Evolutionary conservation across 2,113 vertebrate species (phyloP).

Genomic region (Pangasianodon hypophthalmus): DNA sequence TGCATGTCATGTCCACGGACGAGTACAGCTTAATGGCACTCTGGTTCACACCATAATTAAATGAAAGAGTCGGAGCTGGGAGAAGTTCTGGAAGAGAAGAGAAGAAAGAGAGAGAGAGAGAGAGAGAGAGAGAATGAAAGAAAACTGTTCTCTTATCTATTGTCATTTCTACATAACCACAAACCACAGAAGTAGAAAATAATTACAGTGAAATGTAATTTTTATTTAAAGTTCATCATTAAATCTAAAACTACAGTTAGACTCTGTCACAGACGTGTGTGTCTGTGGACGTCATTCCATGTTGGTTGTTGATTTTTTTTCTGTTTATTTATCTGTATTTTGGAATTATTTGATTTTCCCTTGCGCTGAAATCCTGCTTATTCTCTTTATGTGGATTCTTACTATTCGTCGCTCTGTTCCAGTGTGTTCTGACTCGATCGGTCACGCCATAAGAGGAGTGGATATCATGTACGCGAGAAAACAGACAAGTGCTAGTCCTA

Average conservation of each 20-base stretch:
- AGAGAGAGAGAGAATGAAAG: background rate
- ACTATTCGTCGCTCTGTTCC: too few relatives aligned
- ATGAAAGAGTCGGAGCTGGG: constrained; percentile 22
- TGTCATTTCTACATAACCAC: background rate
- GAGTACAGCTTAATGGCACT: constrained; percentile 25
- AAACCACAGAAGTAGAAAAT: background rate
- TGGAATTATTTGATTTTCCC: too few relatives aligned
- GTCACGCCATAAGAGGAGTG: too few relatives aligned
- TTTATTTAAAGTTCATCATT: too few relatives aligned
- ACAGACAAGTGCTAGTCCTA: too few relatives aligned
- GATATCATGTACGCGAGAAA: too few relatives aligned
- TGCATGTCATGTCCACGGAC: background rate
- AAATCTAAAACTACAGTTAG: background rate
- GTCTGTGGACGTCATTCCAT: background rate
- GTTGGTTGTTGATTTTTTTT: background rate
- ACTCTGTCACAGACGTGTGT: background rate
- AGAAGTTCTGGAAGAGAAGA: background rate
- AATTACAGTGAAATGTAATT: too few relatives aligned
- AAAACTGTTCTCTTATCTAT: background rate
- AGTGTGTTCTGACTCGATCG: too few relatives aligned
- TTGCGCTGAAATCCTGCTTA: too few relatives aligned
- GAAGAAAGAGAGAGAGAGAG: background rate
- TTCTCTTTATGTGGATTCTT: too few relatives aligned
- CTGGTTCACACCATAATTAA: background rate
- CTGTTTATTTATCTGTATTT: too few relatives aligned